phyloP scores from a whole-genome alignment of 2,888 invertebrate genomes.

The Conops quadrifasciatus region DNA sequence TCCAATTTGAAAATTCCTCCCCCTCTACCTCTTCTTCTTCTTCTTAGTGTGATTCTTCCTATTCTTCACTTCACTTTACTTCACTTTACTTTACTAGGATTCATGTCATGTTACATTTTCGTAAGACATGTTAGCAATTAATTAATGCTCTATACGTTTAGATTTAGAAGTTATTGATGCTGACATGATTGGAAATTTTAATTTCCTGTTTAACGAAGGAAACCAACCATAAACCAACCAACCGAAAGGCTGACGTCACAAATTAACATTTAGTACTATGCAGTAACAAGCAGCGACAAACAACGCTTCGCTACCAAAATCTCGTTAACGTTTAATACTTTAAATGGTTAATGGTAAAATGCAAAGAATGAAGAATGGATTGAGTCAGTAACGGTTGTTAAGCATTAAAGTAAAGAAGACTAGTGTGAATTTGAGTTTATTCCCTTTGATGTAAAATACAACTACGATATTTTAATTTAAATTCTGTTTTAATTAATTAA shows the following conservation, averaged over 20 bases:
- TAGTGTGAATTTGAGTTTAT: no score
- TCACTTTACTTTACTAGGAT: no score
- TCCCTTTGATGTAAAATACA: no score
- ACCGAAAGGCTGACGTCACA: no score
- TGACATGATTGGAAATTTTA: neutral
- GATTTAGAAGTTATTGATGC: neutral
- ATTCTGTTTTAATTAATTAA: no score
- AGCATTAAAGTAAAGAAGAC: no score
- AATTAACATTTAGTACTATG: no score
- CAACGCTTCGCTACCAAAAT: no score
- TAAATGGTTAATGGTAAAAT: neutral
- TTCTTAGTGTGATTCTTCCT: neutral
- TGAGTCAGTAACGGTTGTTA: no score
- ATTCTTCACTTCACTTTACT: neutral
- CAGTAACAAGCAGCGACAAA: no score
- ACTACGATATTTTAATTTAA: no score
- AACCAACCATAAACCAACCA: neutral
- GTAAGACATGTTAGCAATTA: neutral
- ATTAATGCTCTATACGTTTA: neutral
- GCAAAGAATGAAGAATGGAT: neutral
- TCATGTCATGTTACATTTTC: neutral
- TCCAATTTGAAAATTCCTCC: no score
- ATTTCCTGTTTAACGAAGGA: neutral
- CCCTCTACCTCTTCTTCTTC: neutral
- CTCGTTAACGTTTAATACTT: neutral